phyloP scores from a whole-genome alignment of 2,888 invertebrate genomes.

The Drosophila demipolita region DNA sequence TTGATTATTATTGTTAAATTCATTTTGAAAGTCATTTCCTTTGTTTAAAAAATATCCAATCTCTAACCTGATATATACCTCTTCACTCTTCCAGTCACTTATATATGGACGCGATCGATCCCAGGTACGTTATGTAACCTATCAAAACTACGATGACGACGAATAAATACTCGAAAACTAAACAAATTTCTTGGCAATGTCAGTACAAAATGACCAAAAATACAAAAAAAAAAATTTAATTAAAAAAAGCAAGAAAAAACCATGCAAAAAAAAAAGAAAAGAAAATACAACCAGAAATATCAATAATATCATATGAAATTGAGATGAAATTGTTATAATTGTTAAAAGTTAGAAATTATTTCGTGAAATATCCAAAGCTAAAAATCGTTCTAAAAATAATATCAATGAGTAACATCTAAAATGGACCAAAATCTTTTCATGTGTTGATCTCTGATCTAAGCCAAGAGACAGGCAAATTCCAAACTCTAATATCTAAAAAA shows the following conservation, averaged over 20 bases:
- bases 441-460: background rate
- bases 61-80: conserved; percentile 31
- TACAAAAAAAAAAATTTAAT: conserved; percentile 38
- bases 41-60: background rate
- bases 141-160: conserved; percentile 96
- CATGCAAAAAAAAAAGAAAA: conserved; percentile 14
- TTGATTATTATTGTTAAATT: conserved; percentile 18
- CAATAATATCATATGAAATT: conserved; percentile 84
- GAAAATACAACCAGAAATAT: conserved; percentile 84
- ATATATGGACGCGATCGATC: conserved; percentile 94
- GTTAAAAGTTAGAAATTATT: conserved; percentile 55
- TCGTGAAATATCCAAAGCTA: conserved; percentile 24
- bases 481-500: background rate
- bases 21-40: background rate
- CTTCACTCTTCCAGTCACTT: conserved; percentile 89
- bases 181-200: conserved; percentile 59
- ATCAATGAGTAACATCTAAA: conserved; percentile 21
- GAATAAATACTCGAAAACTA: conserved; percentile 85
- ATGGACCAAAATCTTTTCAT: conserved; percentile 3
- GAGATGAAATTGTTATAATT: conserved; percentile 56
- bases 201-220: conserved; percentile 64
- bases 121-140: conserved; percentile 97
- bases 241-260: conserved; percentile 13
- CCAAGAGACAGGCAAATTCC: background rate
- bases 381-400: conserved; percentile 20